phyloP scores from a whole-genome alignment of 2,113 vertebrate species.

The Rhinolophus ferrumequinum region DNA sequence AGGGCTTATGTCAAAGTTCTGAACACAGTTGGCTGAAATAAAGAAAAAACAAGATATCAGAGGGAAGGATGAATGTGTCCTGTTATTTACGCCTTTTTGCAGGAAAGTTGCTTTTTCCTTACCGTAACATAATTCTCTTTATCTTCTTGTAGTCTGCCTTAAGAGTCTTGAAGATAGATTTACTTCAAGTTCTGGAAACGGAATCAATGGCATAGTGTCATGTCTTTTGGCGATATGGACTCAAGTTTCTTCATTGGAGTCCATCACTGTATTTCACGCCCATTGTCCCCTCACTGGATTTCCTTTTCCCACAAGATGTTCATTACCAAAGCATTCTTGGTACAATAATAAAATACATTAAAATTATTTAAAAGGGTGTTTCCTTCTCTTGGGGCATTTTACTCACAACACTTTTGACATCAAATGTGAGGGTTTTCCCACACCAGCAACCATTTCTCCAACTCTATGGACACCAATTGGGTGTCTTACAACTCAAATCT shows the following conservation, averaged over 20 bases:
- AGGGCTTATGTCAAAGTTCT: neutral
- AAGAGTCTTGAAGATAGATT: neutral
- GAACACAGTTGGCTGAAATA: neutral
- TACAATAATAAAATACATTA: neutral
- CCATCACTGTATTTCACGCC: neutral
- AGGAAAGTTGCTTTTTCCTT: neutral
- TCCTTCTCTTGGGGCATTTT: neutral
- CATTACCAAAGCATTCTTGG: neutral
- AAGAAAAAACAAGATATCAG: neutral
- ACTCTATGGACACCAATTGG: neutral
- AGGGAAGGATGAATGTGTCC: neutral
- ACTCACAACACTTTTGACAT: neutral
- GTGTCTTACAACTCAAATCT: neutral
- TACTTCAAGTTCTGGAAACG: neutral
- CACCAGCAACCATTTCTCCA: neutral
- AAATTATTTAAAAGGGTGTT: neutral
- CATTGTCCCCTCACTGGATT: neutral
- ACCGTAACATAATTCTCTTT: neutral
- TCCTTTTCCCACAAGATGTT: neutral
- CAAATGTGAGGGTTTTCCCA: neutral
- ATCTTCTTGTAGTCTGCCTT: neutral
- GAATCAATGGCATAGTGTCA: neutral
- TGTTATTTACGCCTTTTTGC: neutral
- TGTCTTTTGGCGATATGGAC: neutral
- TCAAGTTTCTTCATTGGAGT: neutral